Base-by-base conservation (phyloP, 2,797 vertebrate species). In the Mus spretus region DNA sequence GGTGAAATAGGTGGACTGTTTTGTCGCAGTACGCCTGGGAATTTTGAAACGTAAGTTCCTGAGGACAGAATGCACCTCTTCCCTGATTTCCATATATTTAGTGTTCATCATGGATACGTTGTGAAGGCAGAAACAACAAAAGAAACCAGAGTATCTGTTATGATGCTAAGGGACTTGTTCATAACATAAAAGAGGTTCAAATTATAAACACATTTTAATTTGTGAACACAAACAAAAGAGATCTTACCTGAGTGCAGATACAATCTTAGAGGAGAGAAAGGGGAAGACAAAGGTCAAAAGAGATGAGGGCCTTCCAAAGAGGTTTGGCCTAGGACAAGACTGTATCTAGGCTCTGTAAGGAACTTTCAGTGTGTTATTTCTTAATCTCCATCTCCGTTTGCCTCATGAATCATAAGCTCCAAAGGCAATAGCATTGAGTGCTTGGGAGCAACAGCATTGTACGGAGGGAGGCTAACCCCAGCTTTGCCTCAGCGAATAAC, bases 1-100 rank as follows among this genome's bases (percentile, higher is more conserved):
- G 74, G 24, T 78, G 19, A 95, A 93, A 91, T 2, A 34, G 34
- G 0, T 92, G 50, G n/a, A 92, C 8, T 70, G 86, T 55, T 40
- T 40, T 28, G 70, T 40, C 31, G 7, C 40, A 79, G 61, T 24
- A 78, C n/a, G 82, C 28, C 78, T 87, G 70, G 28, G 22, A 57
- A 67, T 90, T 72, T 61, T 70, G 17, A 80, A 80, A 55, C 4
- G 37, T 19, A 74, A 22, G 2, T 57, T 59, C 34, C 74, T 94
- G 57, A 82, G 93, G 92, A 97, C 44, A 67, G 3, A 53, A 85
- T 89, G 55, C 0, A 24, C 37, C 22, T 90, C n/a, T 53, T 90
- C n/a, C 59, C 72, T 50, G 77, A 94, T 88, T 93, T 95, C 86
- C 31, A 70, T 11, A 91, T 59, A 85, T 90, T 94, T 72, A 95